Evolutionary conservation across 2,797 vertebrate genomes (phyloP), one percentile per base, ranked within the genome.

Genomic region (Bucorvus abyssinicus): DNA sequence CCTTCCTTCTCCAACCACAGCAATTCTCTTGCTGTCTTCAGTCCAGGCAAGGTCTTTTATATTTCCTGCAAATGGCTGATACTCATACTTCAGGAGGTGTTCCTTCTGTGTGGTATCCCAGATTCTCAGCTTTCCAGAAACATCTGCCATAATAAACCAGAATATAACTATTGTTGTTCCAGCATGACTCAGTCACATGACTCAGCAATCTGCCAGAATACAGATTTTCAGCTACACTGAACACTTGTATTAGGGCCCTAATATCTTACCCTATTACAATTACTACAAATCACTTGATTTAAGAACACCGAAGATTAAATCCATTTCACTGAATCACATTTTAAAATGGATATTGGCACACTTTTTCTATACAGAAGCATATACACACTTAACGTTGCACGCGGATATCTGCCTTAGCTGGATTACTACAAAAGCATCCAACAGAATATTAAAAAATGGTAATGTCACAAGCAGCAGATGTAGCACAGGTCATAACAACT

Each of bases 51-150:
- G 99, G 96, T 99, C 99, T 97, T 99, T 99, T 96, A 99, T 97
- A 96, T 97, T 98, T 83, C 99, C 99, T 17, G 98, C 98, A 70
- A 99, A 98, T 0, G 99, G 99, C 97, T 98, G 98, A 96, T 99
- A 99, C 95, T 99, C 99, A 17, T 99, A 99, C 97, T 99, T 99
- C 73, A 99, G 96, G 79, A 99, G 76, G 94, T 99, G 99, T 87
- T 99, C 99, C 95, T 99, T 99, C 97, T 99, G 99, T 12, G 99
- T 99, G 24, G 99, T 99, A 97, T 99, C 99, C 99, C 99, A 99
- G 98, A 99, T 99, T 80, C 99, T 98, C 78, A 99, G 96, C 97
- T 99, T 99, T 93, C 99, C 99, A 5, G 99, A 98, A 63, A 98
- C 91, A 98, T 99, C 99, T 99, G 93, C 14, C 75, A 92, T 56